Percentiles rank a stretch among this genome's conserved stretches.
Evolutionary conservation across 2,797 vertebrate genomes (phyloP).

Genomic region (Anguilla pacifica): DNA sequence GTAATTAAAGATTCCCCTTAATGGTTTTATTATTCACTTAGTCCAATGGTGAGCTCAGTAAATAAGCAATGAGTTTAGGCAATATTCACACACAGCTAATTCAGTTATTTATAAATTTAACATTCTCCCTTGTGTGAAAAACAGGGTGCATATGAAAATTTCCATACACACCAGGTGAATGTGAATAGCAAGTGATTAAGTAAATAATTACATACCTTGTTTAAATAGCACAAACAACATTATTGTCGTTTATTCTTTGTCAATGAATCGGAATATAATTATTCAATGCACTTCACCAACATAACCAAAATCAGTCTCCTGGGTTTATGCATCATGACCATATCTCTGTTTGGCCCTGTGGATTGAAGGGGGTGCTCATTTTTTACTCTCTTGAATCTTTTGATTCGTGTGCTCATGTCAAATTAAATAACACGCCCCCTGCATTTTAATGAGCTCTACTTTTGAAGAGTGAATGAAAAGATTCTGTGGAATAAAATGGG

Average conservation of each 20-base stretch:
- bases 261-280: constrained; percentile 7
- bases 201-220: constrained; percentile 2
- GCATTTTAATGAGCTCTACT: background rate
- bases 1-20: background rate
- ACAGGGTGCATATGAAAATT: background rate
- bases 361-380: background rate
- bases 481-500: constrained; percentile 15
- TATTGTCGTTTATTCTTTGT: background rate
- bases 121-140: background rate
- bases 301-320: background rate
- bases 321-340: background rate
- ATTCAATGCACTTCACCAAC: background rate
- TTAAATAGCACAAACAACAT: background rate
- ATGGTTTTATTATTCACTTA: background rate
- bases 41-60: background rate
- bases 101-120: background rate
- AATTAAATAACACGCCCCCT: background rate
- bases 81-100: background rate
- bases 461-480: background rate
- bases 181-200: background rate
- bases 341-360: background rate
- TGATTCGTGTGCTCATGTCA: background rate
- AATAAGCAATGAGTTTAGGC: background rate
- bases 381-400: background rate
- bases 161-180: background rate